Evolutionary conservation across 1,140 invertebrate species (phyloP).

Genomic region (Phocides pigmalion): DNA sequence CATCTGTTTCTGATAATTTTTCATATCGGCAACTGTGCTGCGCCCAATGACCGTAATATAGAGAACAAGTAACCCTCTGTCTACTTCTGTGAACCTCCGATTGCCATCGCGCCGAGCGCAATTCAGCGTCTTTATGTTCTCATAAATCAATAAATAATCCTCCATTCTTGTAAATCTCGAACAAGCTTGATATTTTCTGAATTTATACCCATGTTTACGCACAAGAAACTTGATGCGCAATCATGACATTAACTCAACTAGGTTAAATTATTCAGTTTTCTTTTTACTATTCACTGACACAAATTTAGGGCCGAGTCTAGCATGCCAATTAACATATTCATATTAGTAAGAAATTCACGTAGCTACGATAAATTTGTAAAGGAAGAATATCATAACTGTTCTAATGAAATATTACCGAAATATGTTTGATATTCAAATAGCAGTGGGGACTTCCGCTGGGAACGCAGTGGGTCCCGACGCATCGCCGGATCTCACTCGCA

Average conservation of each 20-base stretch:
- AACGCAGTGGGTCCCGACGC: conserved; percentile 51
- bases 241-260: neutral
- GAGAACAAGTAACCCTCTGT: conserved; percentile 67
- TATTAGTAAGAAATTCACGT: conserved; percentile 69
- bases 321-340: conserved; percentile 51
- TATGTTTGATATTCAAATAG: conserved; percentile 81
- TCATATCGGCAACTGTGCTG: conserved; percentile 55
- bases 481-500: conserved; percentile 55
- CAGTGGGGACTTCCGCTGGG: conserved; percentile 75
- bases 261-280: conserved; percentile 26
- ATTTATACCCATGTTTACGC: conserved; percentile 3
- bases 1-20: conserved; percentile 75
- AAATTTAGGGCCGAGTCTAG: conserved; percentile 9
- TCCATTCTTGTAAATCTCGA: conserved; percentile 37
- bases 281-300: conserved; percentile 29
- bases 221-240: conserved; percentile 8
- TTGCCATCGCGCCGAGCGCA: conserved; percentile 51
- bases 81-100: conserved; percentile 69
- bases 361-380: conserved; percentile 63
- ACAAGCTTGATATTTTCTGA: conserved; percentile 15
- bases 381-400: conserved; percentile 82
- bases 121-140: conserved; percentile 46
- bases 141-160: conserved; percentile 56
- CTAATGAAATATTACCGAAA: conserved; percentile 77
- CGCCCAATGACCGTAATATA: conserved; percentile 51